Base-by-base conservation (phyloP, 2,113 vertebrate species). In the Carlito syrichta region DNA sequence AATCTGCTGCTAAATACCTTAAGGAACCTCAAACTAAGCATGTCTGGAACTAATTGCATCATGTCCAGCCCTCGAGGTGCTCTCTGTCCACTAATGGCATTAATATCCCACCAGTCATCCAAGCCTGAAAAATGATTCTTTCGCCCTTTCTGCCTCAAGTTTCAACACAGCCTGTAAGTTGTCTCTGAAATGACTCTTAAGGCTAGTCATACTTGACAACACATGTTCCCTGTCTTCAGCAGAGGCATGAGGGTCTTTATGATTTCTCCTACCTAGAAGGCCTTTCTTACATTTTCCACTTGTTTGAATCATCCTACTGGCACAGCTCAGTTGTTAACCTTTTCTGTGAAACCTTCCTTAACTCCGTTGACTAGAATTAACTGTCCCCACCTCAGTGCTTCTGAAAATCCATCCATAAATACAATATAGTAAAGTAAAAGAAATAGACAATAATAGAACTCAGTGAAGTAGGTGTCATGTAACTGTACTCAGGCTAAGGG, bases 51-150 rank as follows among this genome's bases (percentile, higher is more conserved):
- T 81, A 82, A 85, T 5, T 2, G 1, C 13, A 85, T 92, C 25
- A 27, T 17, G 13, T 82, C 19, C 19, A 88, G 10, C 8, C 81
- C 66, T 88, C 60, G 76, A 94, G 54, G 40, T 68, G 4, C 17
- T 77, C 87, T 91, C 40, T 87, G n/a, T 25, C 32, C 32, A 78
- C 43, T 71, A 81, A 87, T 79, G 17, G 9, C 60, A 22, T 85
- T 52, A 91, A 45, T 50, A 69, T 86, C 43, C 54, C 50, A 56
- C 27, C 13, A 83, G 38, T 11, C 56, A 89, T 11, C 3, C 50
- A 97, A 45, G 52, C 8, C 79, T 93, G 40, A 96, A 88, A 96
- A 86, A 94, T 58, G 27, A 54, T 40, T 92, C 74, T 17, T 74
- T 63, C 81, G 48, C 9, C 19, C 4, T 91, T 27, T 40, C 60